Percentiles rank a stretch among this genome's conserved stretches.
These are phyloP conservation scores for Chrysochloris asiatica DNA, from an alignment of 2,113 vertebrate species.

Conservation along the genomic window DNA sequence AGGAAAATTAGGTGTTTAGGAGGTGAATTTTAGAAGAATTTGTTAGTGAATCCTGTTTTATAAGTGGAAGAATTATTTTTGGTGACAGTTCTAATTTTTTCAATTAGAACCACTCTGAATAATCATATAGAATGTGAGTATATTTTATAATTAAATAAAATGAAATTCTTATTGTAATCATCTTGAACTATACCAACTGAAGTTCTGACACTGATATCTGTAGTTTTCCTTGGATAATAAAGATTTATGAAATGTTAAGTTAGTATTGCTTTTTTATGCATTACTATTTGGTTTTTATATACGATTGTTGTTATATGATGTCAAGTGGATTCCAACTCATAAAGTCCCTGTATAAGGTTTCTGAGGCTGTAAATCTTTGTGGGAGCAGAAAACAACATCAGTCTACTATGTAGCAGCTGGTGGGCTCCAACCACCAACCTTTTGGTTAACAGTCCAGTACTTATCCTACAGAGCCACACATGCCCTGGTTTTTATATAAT, in stretches of 20 bases:
- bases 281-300: conserved; percentile 38
- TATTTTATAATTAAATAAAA: conserved; percentile 53
- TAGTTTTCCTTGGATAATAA: conserved; percentile 23
- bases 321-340: too few species aligned
- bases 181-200: conserved; percentile 30
- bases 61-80: conserved; percentile 2
- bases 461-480: too few species aligned
- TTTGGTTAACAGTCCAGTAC: too few species aligned
- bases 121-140: neutral
- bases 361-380: too few species aligned
- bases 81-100: conserved; percentile 34
- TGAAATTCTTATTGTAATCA: conserved; percentile 30
- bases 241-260: conserved; percentile 12
- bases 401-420: too few species aligned
- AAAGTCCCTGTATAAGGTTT: too few species aligned
- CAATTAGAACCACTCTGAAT: neutral
- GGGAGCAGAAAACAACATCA: too few species aligned
- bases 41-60: conserved; percentile 32
- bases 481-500: conserved; percentile 39
- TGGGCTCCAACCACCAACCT: too few species aligned
- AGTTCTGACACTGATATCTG: conserved; percentile 11
- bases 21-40: conserved; percentile 43
- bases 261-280: conserved; percentile 9
- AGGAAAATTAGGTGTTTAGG: conserved; percentile 1
- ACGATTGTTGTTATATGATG: too few species aligned